Conservation (phyloP, 1,140 invertebrate genomes). For the Brachionus angularis region DNA sequence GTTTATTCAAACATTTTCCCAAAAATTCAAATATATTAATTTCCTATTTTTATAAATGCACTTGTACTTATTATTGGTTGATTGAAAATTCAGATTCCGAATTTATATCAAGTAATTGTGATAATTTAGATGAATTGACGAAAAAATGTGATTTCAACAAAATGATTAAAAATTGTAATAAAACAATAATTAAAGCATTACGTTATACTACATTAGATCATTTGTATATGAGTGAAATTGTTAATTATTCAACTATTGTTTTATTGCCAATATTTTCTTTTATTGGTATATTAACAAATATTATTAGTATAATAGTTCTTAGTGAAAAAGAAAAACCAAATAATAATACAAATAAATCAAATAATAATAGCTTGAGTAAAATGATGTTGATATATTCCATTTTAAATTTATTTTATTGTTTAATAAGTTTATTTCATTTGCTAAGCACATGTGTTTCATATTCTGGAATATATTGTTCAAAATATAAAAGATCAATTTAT, state of each 20-base stretch:
- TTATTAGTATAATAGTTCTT: background rate
- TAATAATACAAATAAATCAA: no score
- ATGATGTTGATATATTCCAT: background rate
- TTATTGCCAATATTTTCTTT: no score
- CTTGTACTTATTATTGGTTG: slow-evolving; percentile 1
- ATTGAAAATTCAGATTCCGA: background rate
- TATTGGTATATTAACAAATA: no score
- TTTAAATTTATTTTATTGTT: slow-evolving; percentile 15
- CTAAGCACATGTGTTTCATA: background rate
- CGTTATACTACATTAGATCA: no score
- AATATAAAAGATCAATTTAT: background rate
- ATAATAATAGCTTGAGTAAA: background rate
- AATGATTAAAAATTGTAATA: no score
- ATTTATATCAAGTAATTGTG: background rate
- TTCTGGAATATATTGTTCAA: background rate
- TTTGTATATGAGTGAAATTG: no score
- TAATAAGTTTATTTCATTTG: background rate
- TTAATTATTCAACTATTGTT: no score
- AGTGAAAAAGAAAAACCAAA: background rate
- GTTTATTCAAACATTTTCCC: slow-evolving; percentile 5
- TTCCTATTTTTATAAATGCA: background rate
- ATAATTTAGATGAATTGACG: background rate
- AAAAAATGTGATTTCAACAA: background rate
- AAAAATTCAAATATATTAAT: background rate
- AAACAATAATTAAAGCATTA: no score